Base-by-base conservation (phyloP, 2,888 invertebrate genomes). In the Catotricha subobsoleta region DNA sequence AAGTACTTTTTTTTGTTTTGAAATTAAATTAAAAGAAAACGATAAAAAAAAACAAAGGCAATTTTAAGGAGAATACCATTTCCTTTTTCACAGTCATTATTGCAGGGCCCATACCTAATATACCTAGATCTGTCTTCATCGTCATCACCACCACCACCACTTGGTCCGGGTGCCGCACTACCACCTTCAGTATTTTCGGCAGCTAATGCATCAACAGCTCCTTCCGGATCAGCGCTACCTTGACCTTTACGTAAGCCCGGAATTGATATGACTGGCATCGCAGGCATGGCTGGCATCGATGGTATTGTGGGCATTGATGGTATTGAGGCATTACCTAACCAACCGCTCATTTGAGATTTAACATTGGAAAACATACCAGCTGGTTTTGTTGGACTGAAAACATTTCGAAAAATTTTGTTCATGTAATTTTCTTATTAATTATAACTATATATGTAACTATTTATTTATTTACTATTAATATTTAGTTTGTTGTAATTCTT, bases 71-170 rank as follows among this genome's bases (percentile, higher is more conserved):
- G 16, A 41, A 43, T 39, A 39, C 30, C 30, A 42, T 33, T 19
- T 21, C 34, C 30, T 44, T 40, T 45, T n/a, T n/a, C n/a, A n/a
- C 45, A 47, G 51, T 48, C 67, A 67, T 67, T 67, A 58, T 54
- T 60, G 60, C 54, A 47, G 52, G 67, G 70, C 73, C 74, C 73
- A 68, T 74, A 74, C 73, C 73, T 74, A 72, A 67, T 73, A 67
- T 74, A 81, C 81, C 81, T 81, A 66, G 81, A 81, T 68, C 83
- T 82, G 67, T 84, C 84, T 62, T 87, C 86, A 64, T 87, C 84
- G 54, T 86, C 84, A 61, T 74, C 74, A 46, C 54, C 56, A 50
- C 52, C 56, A 48, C 50, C 54, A 43, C 46, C 48, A 36, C 51
- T 51, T 45, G 43, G 49, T 40, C 51, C 53, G 43, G 65, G 50